phyloP scores from a whole-genome alignment of 2,888 invertebrate species.

The Magallana nippona region DNA sequence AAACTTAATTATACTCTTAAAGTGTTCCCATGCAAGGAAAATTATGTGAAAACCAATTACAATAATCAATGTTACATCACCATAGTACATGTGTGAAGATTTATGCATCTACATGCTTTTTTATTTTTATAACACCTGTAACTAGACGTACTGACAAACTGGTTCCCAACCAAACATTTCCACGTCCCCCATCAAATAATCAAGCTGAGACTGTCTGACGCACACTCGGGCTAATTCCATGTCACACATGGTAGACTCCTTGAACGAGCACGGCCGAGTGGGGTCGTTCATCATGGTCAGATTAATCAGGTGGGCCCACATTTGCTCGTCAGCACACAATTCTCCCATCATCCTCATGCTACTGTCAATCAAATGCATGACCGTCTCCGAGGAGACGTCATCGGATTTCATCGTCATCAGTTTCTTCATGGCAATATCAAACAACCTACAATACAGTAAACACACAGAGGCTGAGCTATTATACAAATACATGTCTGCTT shows the following conservation, averaged over 20 bases:
- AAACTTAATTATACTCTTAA: too few relatives aligned
- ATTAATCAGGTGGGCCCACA: constrained; percentile 34
- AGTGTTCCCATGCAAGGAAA: too few relatives aligned
- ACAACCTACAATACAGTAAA: constrained; percentile 20
- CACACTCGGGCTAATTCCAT: constrained; percentile 37
- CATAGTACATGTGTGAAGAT: too few relatives aligned
- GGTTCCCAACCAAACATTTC: constrained; percentile 45
- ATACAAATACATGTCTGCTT: too few relatives aligned
- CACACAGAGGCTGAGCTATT: background rate
- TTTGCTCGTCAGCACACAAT: constrained; percentile 38
- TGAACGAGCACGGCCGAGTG: background rate
- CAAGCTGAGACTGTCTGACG: constrained; percentile 36
- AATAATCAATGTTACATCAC: too few relatives aligned
- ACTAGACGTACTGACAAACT: constrained; percentile 46
- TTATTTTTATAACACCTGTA: too few relatives aligned
- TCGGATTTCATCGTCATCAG: constrained; percentile 28
- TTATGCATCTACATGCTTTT: too few relatives aligned
- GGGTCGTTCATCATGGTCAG: constrained; percentile 4
- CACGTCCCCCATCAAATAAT: constrained; percentile 34
- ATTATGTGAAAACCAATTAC: too few relatives aligned
- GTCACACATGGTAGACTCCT: constrained; percentile 42
- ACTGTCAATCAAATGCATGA: constrained; percentile 32
- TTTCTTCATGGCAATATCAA: constrained; percentile 20
- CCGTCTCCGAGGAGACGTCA: constrained; percentile 20
- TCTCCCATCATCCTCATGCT: constrained; percentile 31